Percentiles rank a stretch among this genome's conserved stretches.
Conservation (phyloP, 2,113 vertebrate genomes). For the Myrmecobius fasciatus region DNA sequence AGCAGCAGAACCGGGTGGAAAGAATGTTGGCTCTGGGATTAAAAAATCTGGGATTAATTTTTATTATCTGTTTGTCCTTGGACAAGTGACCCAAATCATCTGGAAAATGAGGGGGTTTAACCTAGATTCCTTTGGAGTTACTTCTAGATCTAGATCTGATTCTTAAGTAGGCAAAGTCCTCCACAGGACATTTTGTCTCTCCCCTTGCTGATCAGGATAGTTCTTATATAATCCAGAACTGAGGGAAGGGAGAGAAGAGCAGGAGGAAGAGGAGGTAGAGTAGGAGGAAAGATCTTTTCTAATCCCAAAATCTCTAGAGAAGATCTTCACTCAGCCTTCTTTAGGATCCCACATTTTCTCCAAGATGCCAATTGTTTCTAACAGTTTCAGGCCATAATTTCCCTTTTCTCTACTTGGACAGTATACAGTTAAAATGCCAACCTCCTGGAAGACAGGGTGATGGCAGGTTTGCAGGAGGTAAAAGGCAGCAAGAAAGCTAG, state of each 20-base stretch:
- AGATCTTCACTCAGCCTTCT: not conserved
- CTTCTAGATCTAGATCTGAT: not conserved
- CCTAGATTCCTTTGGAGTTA: not conserved
- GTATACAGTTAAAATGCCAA: not conserved
- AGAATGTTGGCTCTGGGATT: not conserved
- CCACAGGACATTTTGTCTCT: too few species aligned
- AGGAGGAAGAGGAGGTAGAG: not conserved
- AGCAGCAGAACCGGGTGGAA: not conserved
- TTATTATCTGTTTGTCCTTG: not conserved
- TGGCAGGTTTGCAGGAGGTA: not conserved
- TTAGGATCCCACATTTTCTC: not conserved
- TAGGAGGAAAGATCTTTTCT: too few species aligned
- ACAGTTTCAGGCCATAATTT: constrained; percentile 8
- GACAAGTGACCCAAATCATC: not conserved
- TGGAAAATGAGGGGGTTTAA: not conserved
- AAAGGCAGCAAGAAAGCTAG: not conserved
- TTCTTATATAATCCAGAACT: not conserved
- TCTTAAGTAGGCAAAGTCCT: not conserved
- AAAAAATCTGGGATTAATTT: not conserved
- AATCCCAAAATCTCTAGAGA: not conserved
- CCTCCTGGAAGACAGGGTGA: not conserved
- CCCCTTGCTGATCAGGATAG: fast-evolving
- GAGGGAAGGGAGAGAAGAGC: too few species aligned
- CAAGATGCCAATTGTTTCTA: constrained; percentile 18
- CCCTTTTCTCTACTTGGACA: not conserved